A percentile compares a stretch with the other conserved stretches of the same genome.
These are phyloP conservation scores for Aspidiotus destructor DNA, from an alignment of 2,888 invertebrate species.

Conservation along the genomic window DNA sequence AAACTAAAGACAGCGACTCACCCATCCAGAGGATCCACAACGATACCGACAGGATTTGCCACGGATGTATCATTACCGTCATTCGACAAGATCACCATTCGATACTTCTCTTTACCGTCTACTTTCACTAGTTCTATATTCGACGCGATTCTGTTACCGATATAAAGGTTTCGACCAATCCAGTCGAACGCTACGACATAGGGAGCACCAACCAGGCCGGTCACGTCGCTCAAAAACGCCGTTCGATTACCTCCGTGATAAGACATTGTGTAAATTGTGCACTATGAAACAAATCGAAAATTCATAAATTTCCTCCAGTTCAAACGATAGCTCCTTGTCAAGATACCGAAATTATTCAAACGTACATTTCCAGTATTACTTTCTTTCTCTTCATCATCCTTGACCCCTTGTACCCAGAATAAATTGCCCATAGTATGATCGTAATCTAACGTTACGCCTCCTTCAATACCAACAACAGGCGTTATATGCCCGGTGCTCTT, in stretches of 20 bases:
- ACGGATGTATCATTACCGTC: slow-evolving; percentile 78
- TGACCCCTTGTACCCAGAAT: slow-evolving; percentile 72
- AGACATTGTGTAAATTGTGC: slow-evolving; percentile 74
- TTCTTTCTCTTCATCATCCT: slow-evolving; percentile 63
- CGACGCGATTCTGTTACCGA: slow-evolving; percentile 79
- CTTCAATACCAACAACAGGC: slow-evolving; percentile 78
- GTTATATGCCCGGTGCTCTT: slow-evolving; percentile 68
- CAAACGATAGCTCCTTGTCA: not conserved
- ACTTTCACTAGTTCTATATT: slow-evolving; percentile 82
- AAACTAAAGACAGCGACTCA: slow-evolving; percentile 42
- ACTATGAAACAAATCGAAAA: slow-evolving; percentile 45
- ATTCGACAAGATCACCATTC: slow-evolving; percentile 79
- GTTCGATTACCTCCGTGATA: slow-evolving; percentile 76
- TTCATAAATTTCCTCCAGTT: not conserved
- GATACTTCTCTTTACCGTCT: slow-evolving; percentile 72
- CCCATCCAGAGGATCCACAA: slow-evolving; percentile 87
- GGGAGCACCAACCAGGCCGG: slow-evolving; percentile 83
- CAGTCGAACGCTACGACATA: slow-evolving; percentile 91
- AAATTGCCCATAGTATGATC: slow-evolving; percentile 74
- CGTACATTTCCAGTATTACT: slow-evolving; percentile 40
- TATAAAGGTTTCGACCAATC: slow-evolving; percentile 88
- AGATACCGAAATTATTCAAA: slow-evolving; percentile 1
- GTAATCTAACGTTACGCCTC: slow-evolving; percentile 82
- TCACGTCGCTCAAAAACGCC: slow-evolving; percentile 67
- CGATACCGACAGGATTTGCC: slow-evolving; percentile 75